These are phyloP conservation scores for Dascyllus trimaculatus DNA, from an alignment of 2,113 vertebrate species.

Conservation along the genomic window DNA sequence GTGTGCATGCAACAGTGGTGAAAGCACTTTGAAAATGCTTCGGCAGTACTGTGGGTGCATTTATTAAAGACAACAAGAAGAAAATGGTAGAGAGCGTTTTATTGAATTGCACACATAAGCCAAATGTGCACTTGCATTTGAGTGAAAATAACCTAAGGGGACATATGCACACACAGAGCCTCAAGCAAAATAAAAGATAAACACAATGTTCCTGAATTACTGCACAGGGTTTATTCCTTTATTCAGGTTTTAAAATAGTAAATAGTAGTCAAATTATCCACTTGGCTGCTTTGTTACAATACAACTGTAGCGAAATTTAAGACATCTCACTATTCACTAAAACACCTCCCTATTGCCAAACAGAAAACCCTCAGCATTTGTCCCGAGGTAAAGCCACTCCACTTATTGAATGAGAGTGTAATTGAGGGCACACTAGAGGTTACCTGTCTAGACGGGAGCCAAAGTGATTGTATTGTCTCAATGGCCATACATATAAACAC, in stretches of 20 bases:
- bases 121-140: background rate
- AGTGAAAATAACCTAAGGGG: background rate
- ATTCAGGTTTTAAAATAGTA: background rate
- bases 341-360: no score
- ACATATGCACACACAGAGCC: no score
- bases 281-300: background rate
- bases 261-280: background rate
- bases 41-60: background rate
- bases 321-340: no score
- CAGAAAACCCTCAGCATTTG: no score
- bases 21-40: constrained; percentile 3
- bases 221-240: background rate
- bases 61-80: constrained; percentile 7
- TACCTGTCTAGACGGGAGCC: no score
- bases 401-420: no score
- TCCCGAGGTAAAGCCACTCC: no score
- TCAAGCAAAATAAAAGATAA: background rate
- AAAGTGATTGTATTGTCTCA: no score
- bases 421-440: no score
- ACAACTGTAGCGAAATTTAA: no score
- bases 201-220: background rate
- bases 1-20: background rate
- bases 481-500: no score
- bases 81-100: background rate
- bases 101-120: background rate